phyloP scores from a whole-genome alignment of 2,797 vertebrate species.

The Clarias pachynema region DNA sequence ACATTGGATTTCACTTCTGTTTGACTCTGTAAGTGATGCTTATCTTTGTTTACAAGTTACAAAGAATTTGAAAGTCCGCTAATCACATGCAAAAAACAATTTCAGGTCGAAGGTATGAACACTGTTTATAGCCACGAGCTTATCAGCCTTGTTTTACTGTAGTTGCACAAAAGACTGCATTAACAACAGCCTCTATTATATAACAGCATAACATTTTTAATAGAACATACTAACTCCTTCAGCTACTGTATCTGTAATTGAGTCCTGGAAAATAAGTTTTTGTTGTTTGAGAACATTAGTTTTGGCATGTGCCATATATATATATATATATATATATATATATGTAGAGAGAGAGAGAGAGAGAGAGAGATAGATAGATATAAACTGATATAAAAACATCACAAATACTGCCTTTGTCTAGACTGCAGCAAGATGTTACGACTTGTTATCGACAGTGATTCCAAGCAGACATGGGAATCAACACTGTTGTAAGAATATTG shows the following conservation, averaged over 20 bases:
- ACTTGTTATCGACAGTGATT: background rate
- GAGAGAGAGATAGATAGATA: too few species aligned
- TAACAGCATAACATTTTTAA: slow-evolving; percentile 31
- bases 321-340: too few species aligned
- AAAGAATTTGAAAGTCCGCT: background rate
- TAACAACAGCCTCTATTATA: slow-evolving; percentile 46
- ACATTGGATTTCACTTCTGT: background rate
- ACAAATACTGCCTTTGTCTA: background rate
- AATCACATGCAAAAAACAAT: background rate
- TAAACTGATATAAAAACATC: too few species aligned
- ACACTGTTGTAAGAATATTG: background rate
- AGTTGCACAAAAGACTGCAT: slow-evolving; percentile 53
- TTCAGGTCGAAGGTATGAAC: background rate
- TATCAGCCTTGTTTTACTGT: slow-evolving; percentile 57
- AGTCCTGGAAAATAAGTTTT: background rate
- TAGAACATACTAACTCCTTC: background rate
- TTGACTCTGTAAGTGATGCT: background rate
- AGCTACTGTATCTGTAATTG: slow-evolving; percentile 24
- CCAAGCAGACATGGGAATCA: background rate
- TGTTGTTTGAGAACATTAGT: background rate
- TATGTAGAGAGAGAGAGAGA: too few species aligned
- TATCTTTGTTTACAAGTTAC: background rate
- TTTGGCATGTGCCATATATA: too few species aligned
- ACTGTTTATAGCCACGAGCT: slow-evolving; percentile 32
- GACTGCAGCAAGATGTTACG: background rate